phyloP scores from a whole-genome alignment of 2,113 vertebrate genomes.

The Syrrhaptes paradoxus region DNA sequence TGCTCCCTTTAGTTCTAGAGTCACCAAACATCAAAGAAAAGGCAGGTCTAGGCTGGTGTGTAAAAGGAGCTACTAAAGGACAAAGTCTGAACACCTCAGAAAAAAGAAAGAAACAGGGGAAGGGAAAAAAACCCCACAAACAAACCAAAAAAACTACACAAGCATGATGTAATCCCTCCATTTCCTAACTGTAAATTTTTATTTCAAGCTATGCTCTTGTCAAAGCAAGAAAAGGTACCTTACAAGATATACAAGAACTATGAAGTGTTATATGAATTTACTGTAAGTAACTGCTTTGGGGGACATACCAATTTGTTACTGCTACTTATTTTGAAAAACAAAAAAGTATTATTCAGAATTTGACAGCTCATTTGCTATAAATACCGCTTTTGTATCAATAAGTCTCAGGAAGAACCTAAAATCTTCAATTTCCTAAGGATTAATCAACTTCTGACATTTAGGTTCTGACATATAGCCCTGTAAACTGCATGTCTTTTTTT shows the following conservation, averaged over 20 bases:
- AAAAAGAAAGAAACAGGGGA: not conserved
- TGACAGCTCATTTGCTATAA: not conserved
- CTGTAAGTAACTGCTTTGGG: not conserved
- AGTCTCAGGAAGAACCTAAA: not conserved
- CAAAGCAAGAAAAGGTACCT: not conserved
- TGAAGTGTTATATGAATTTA: not conserved
- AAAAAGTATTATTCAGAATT: not conserved
- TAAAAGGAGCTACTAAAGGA: not conserved
- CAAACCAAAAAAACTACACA: not conserved
- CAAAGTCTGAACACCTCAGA: not conserved
- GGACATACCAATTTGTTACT: not conserved
- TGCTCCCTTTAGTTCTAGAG: not conserved
- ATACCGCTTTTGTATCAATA: not conserved
- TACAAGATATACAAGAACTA: not conserved
- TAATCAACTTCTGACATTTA: not conserved
- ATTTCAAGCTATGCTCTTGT: not conserved
- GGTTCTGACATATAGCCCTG: not conserved
- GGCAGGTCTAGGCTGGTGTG: not conserved
- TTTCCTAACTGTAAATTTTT: not conserved
- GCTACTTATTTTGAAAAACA: not conserved
- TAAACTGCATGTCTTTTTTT: not conserved
- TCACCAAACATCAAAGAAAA: not conserved
- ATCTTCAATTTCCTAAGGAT: not conserved
- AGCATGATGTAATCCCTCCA: fast-evolving
- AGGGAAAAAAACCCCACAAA: not conserved